phyloP scores from a whole-genome alignment of 2,888 invertebrate genomes.

The Sarcophaga carnaria region DNA sequence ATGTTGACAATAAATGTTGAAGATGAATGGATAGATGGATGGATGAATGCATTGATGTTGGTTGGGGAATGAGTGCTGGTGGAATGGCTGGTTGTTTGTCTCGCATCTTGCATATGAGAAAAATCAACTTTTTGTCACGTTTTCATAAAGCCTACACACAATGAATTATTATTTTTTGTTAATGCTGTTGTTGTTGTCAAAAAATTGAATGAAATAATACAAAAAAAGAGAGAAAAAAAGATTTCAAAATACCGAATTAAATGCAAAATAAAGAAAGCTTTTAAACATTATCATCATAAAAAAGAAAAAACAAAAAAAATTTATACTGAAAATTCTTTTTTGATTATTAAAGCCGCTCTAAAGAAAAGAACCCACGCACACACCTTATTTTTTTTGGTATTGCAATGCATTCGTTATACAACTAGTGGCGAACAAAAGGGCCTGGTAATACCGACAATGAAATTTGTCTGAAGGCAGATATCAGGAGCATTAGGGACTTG shows the following conservation, averaged over 20 bases:
- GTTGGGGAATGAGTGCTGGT: background rate
- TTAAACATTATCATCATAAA: slow-evolving; percentile 53
- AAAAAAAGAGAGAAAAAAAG: slow-evolving; percentile 19
- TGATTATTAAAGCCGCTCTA: slow-evolving; percentile 64
- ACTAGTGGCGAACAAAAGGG: background rate
- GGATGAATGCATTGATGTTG: slow-evolving; percentile 18
- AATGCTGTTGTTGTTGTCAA: background rate
- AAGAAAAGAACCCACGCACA: slow-evolving; percentile 62
- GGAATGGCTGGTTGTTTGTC: background rate
- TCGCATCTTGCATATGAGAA: slow-evolving; percentile 43
- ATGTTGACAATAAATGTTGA: slow-evolving; percentile 51
- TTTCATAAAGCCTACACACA: slow-evolving; percentile 69
- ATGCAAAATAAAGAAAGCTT: slow-evolving; percentile 66
- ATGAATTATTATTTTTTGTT: slow-evolving; percentile 49
- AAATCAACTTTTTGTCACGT: slow-evolving; percentile 68
- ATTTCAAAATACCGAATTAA: slow-evolving; percentile 36
- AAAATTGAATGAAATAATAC: background rate
- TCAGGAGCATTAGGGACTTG: too few species aligned
- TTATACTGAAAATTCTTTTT: slow-evolving; percentile 50
- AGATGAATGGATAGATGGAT: slow-evolving; percentile 55
- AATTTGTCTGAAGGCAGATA: too few species aligned
- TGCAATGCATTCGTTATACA: slow-evolving; percentile 37
- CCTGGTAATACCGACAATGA: background rate
- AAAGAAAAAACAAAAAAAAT: slow-evolving; percentile 18
- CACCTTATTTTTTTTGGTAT: slow-evolving; percentile 34